Percentiles rank a stretch among this genome's conserved stretches.
Evolutionary conservation across 64 coral and sea anemone genomes (phyloP).

Genomic region (Porites australiensis): DNA sequence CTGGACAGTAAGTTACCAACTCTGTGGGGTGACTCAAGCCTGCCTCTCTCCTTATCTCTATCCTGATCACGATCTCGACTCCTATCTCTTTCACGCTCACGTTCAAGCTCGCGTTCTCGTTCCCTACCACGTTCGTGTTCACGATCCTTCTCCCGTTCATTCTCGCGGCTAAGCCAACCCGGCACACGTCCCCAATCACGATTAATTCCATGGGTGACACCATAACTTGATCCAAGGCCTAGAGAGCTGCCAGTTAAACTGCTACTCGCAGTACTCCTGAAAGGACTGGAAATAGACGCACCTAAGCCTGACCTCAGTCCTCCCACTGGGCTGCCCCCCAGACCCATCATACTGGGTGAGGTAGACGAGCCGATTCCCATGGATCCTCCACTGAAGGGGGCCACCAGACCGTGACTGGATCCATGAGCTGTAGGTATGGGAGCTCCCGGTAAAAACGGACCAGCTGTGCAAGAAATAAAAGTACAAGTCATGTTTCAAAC

Average conservation of each 20-base stretch:
- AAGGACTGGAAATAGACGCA: conserved; percentile 35
- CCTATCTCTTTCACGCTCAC: conserved; percentile 75
- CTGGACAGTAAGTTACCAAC: neutral
- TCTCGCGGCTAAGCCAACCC: conserved; percentile 81
- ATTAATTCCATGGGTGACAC: conserved; percentile 47
- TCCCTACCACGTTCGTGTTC: conserved; percentile 70
- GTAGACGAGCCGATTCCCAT: conserved; percentile 34
- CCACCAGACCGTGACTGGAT: conserved; percentile 54
- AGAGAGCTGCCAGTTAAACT: conserved; percentile 69
- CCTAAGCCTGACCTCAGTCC: conserved; percentile 81
- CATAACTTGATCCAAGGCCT: conserved; percentile 46
- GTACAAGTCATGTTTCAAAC: neutral
- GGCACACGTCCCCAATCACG: conserved; percentile 71
- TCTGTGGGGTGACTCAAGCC: neutral
- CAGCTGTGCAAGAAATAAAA: conserved; percentile 31
- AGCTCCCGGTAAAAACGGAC: conserved; percentile 29
- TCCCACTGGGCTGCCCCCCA: conserved; percentile 58
- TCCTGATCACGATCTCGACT: conserved; percentile 76
- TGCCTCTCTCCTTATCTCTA: conserved; percentile 54
- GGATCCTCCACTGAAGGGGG: conserved; percentile 51
- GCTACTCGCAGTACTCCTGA: conserved; percentile 43
- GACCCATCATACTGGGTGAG: conserved; percentile 65
- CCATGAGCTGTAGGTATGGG: conserved; percentile 9
- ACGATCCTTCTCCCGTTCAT: conserved; percentile 78
- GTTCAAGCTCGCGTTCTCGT: conserved; percentile 51